These are phyloP conservation scores for Pristiophorus japonicus DNA, from an alignment of 2,113 vertebrate genomes.

Conservation along the genomic window DNA sequence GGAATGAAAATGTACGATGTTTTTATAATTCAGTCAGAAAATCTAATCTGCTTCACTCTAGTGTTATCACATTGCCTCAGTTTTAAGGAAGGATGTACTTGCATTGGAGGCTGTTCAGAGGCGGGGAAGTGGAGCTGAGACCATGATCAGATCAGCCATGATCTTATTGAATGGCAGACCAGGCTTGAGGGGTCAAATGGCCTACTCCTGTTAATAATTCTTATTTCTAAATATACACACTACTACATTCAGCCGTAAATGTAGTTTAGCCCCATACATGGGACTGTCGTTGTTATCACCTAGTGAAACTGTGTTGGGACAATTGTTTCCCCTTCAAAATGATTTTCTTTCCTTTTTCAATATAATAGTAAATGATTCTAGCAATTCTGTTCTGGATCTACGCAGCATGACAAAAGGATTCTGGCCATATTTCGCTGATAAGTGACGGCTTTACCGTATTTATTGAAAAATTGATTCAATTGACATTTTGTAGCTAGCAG, in stretches of 20 bases:
- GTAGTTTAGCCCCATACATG: background rate
- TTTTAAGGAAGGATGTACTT: too few species aligned
- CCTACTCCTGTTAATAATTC: too few species aligned
- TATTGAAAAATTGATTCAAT: background rate
- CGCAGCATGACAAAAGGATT: background rate
- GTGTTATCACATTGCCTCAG: background rate
- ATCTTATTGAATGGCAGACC: too few species aligned
- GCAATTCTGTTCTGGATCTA: constrained; percentile 3
- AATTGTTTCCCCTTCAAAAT: background rate
- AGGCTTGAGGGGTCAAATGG: too few species aligned
- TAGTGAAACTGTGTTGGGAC: background rate
- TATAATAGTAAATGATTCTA: background rate
- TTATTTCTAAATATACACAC: background rate
- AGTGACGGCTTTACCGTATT: background rate
- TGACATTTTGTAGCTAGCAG: background rate
- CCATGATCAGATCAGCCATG: too few species aligned
- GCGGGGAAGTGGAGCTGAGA: too few species aligned
- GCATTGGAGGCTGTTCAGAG: too few species aligned
- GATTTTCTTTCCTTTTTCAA: background rate
- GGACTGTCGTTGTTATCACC: background rate
- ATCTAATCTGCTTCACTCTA: background rate
- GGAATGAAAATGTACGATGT: background rate
- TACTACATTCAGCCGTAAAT: background rate
- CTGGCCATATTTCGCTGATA: background rate
- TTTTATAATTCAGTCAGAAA: background rate